Evolutionary conservation across 1,140 invertebrate species (phyloP).

Genomic region (Arctopsyche grandis): DNA sequence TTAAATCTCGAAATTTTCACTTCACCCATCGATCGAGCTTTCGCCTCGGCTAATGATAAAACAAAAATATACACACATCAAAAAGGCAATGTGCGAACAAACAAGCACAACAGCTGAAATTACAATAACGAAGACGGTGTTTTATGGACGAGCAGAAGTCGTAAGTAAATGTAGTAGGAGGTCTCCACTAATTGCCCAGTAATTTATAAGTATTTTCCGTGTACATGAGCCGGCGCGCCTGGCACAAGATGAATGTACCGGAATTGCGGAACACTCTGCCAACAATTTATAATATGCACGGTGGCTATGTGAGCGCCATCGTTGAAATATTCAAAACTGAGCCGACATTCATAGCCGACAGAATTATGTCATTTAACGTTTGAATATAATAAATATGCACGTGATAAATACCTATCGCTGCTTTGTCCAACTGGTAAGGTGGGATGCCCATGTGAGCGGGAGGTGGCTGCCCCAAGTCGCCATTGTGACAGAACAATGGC

Average conservation of each 20-base stretch:
- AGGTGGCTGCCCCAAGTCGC: constrained; percentile 88
- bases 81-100: too few species aligned
- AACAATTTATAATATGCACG: constrained; percentile 27
- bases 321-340: too few species aligned
- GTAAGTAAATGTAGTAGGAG: background rate
- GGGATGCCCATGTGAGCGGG: constrained; percentile 98
- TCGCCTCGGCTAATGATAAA: too few species aligned
- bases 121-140: background rate
- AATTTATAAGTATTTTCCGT: constrained; percentile 42
- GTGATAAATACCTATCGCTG: constrained; percentile 69
- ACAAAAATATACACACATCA: too few species aligned
- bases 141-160: background rate
- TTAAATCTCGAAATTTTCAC: too few species aligned
- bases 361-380: background rate
- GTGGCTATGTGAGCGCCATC: background rate
- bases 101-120: too few species aligned
- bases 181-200: constrained; percentile 36
- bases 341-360: background rate
- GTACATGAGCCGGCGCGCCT: constrained; percentile 33
- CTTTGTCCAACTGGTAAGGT: constrained; percentile 84
- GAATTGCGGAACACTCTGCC: constrained; percentile 14
- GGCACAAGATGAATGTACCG: constrained; percentile 31
- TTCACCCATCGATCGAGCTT: too few species aligned
- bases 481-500: constrained; percentile 92
- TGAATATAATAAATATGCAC: background rate